Evolutionary conservation across 2,888 invertebrate genomes (phyloP), one percentile per base, ranked within the genome.

Genomic region (Cheilosia impressa): DNA sequence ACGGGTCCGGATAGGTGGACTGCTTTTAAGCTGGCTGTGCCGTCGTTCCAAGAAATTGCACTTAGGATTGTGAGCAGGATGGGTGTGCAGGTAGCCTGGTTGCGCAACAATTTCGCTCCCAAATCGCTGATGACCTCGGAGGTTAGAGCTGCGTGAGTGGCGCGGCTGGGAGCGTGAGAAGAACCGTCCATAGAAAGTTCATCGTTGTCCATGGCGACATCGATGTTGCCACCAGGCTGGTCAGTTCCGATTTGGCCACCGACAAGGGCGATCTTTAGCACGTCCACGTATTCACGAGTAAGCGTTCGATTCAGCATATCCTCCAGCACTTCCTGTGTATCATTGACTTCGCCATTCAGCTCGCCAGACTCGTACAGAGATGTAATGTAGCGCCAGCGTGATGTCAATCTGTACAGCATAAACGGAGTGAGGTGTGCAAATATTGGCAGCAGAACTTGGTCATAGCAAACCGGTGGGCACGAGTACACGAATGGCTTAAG

Each of bases 221-320:
- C 90, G 58, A 81, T 87, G 83, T 75, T 79, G 63, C 24, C 71
- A 66, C 69, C 88, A 87, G 62, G 81, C 83, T 2, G 88, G 81
- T 91, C 91, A 0, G 89, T 89, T 0, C 90, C 91, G 92, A 94
- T 83, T 92, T 94, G 88, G 91, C 96, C 96, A 41, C 96, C 96
- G 27, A 97, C 95, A 4, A 97, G 91, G 1, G 95, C 96, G 31
- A 94, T 94, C 93, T 95, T 95, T 27, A 98, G 91, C 1, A 98
- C 94, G 88, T 98, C 98, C 31, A 98, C 92, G 90, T 98, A 97
- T 91, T 98, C 98, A 80, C 97, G 94, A 0, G 98, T 97, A 72
- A 98, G 92, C 77, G 96, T 96, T 77, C 98, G 93, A 82, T 97
- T 96, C 62, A 98, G 93, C 93, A 97, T 96, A 89, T 97, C 97